These are phyloP conservation scores for Linepithema humile DNA, from an alignment of 1,140 invertebrate genomes.

Conservation along the genomic window DNA sequence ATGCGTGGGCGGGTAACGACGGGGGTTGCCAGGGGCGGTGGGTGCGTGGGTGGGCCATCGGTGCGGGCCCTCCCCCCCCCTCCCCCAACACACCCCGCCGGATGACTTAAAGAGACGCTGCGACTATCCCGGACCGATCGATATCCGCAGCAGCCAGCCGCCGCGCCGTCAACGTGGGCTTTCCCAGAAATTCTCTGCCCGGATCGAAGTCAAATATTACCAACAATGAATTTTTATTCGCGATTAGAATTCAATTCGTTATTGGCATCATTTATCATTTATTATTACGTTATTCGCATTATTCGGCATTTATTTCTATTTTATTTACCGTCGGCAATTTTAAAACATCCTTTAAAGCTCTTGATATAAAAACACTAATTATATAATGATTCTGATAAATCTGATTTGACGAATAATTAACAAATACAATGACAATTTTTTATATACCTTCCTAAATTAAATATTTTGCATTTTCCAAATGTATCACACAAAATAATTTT, in stretches of 20 bases:
- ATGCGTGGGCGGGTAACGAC: slow-evolving; percentile 45
- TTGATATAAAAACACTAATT: background rate
- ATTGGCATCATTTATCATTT: background rate
- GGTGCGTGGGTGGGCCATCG: slow-evolving; percentile 64
- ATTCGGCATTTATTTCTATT: background rate
- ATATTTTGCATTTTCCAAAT: too few relatives aligned
- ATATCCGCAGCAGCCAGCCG: slow-evolving; percentile 77
- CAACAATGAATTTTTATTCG: background rate
- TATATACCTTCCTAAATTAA: too few relatives aligned
- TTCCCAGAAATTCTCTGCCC: slow-evolving; percentile 32
- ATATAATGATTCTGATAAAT: background rate
- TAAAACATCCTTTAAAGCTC: background rate
- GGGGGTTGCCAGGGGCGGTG: slow-evolving; percentile 52
- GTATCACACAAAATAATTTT: too few relatives aligned
- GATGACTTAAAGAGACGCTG: slow-evolving; percentile 84
- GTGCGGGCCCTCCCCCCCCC: slow-evolving; percentile 32
- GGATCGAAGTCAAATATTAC: background rate
- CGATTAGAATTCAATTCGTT: background rate
- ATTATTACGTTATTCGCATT: background rate
- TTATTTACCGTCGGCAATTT: background rate
- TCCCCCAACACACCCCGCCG: slow-evolving; percentile 63
- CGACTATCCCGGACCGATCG: slow-evolving; percentile 79
- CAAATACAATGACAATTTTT: too few relatives aligned
- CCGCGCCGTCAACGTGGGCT: slow-evolving; percentile 38
- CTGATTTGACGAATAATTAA: too few relatives aligned